phyloP scores from a whole-genome alignment of 2,888 invertebrate species.

The Pecten maximus region DNA sequence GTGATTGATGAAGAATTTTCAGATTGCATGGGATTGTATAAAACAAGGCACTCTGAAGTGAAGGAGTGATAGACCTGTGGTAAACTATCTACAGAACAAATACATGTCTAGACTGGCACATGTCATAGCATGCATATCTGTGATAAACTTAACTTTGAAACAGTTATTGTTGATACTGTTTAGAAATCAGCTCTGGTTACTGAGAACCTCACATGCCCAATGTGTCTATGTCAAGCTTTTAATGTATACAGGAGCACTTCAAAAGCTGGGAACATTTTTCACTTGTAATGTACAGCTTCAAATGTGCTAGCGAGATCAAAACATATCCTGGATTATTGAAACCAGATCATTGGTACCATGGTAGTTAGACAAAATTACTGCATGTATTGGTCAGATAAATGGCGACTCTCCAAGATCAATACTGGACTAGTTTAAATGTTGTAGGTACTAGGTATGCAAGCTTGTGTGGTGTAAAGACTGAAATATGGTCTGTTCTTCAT shows the following conservation, averaged over 20 bases:
- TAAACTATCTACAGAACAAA: background rate
- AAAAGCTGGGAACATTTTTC: background rate
- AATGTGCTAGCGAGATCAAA: background rate
- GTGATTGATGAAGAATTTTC: background rate
- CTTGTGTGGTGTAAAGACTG: background rate
- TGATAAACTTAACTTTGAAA: background rate
- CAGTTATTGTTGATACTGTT: background rate
- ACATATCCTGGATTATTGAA: background rate
- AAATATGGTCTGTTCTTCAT: no score
- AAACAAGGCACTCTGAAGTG: background rate
- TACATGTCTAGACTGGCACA: background rate
- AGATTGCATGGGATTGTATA: background rate
- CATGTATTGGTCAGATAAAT: background rate
- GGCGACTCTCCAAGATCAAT: background rate
- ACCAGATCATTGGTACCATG: background rate
- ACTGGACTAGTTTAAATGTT: background rate
- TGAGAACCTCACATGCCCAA: background rate
- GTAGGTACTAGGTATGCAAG: background rate
- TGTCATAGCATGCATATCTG: constrained; percentile 18
- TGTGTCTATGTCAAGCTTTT: background rate
- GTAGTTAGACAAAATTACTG: background rate
- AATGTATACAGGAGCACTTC: background rate
- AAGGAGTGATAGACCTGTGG: background rate
- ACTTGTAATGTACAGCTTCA: background rate
- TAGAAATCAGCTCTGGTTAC: background rate